These are phyloP conservation scores for Sylvietta virens DNA, from an alignment of 2,113 vertebrate genomes.

Conservation along the genomic window DNA sequence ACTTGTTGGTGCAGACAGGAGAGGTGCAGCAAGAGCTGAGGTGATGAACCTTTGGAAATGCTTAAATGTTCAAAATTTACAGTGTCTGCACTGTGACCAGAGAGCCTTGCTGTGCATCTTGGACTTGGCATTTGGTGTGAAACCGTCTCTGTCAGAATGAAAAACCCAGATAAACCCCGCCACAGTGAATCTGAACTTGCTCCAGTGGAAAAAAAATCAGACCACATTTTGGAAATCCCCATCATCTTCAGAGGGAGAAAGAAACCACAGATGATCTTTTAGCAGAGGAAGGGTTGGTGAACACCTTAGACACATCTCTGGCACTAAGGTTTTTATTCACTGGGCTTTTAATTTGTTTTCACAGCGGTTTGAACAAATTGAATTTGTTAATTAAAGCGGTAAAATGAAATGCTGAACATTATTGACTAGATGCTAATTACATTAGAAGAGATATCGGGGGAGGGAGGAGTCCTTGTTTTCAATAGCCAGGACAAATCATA, in stretches of 20 bases:
- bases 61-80: background rate
- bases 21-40: background rate
- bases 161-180: background rate
- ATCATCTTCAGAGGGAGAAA: background rate
- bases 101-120: background rate
- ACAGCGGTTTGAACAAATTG: slow-evolving; percentile 97
- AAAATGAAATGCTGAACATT: slow-evolving; percentile 99
- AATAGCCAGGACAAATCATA: slow-evolving; percentile 90
- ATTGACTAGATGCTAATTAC: slow-evolving; percentile 99
- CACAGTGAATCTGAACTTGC: background rate
- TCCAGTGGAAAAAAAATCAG: background rate
- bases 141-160: background rate
- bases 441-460: slow-evolving; percentile 89
- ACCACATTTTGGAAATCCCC: background rate
- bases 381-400: slow-evolving; percentile 99
- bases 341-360: slow-evolving; percentile 99
- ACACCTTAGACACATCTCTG: slow-evolving; percentile 86
- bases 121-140: background rate
- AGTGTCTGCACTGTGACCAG: background rate
- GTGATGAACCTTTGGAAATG: background rate
- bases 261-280: slow-evolving; percentile 23
- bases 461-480: slow-evolving; percentile 84
- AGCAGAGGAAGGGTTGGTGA: slow-evolving; percentile 77
- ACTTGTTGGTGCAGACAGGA: background rate
- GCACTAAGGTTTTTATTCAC: slow-evolving; percentile 86